phyloP scores from a whole-genome alignment of 2,888 invertebrate species.

The Noctua janthina region DNA sequence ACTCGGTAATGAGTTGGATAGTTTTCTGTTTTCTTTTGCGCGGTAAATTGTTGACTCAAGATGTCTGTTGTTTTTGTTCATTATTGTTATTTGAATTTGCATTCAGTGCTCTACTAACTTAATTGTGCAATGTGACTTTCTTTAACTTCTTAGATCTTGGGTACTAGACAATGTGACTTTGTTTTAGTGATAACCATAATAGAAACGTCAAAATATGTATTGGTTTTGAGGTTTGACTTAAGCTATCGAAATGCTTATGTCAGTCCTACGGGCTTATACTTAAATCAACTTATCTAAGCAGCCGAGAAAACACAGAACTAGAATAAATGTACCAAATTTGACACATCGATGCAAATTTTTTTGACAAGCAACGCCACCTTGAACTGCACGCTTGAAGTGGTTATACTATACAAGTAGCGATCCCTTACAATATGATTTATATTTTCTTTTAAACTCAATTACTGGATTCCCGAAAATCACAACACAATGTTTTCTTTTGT shows the following conservation, averaged over 20 bases:
- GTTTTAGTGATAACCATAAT: not conserved
- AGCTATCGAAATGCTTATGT: too few relatives aligned
- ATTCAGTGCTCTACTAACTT: slow-evolving; percentile 1
- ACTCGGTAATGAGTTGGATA: slow-evolving; percentile 50
- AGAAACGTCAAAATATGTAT: not conserved
- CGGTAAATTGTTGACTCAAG: slow-evolving; percentile 31
- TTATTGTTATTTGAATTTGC: slow-evolving; percentile 1
- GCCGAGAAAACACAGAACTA: not conserved
- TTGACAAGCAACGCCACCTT: not conserved
- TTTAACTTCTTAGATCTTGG: not conserved
- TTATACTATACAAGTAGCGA: not conserved
- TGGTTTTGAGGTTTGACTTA: not conserved
- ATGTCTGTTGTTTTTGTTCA: not conserved
- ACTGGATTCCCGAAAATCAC: too few relatives aligned
- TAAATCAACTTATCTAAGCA: not conserved
- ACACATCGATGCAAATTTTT: not conserved
- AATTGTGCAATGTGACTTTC: slow-evolving; percentile 17
- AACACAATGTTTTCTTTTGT: too few relatives aligned
- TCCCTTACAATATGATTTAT: not conserved
- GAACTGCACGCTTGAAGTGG: not conserved
- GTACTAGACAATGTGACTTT: not conserved
- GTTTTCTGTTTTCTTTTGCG: slow-evolving; percentile 38
- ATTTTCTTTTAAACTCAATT: not conserved
- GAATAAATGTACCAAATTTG: not conserved
- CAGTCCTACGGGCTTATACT: not conserved